Base-by-base conservation (phyloP, 37 sponge, comb jelly and placozoan species). In the Agelas oroides region DNA sequence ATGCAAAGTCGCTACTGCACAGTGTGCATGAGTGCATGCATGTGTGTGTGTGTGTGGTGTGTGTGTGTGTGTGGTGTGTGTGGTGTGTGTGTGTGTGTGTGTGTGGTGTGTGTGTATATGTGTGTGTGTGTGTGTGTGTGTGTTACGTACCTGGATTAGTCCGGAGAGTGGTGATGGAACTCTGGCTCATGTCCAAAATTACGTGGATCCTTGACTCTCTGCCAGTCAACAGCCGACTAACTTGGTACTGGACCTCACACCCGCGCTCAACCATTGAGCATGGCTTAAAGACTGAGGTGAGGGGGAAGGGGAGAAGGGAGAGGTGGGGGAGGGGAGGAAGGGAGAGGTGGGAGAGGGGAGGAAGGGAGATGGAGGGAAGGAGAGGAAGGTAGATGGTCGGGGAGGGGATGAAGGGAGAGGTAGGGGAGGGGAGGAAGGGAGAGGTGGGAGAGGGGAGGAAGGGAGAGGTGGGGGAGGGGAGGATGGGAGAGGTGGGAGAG, bases 171-270 rank as follows among this genome's bases (percentile, higher is more conserved):
- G 1, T 20, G 0, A 71, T 38, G 38, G 62, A 35, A 21, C 40
- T n/a, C 80, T 86, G 87, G 35, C 28, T 60, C 18, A 19, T 21
- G 80, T 86, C 73, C 37, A 86, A 24, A 37, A 77, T 53, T 0
- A 79, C 87, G 20, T 40, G 28, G 36, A 86, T 35, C 24, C 15
- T 3, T 0, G 21, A n/a, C 80, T 79, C 87, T 28, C 5, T 25
- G 0, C 87, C 87, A 0, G 36, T 38, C 8, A 84, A 1, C 16
- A 20, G 19, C 2, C 35, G 28, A 40, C 40, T 27, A 35, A 84
- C 24, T 30, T 0, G 35, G 57, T 84, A 84, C 32, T 75, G 84
- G 2, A 84, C 84, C 52, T 84, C 84, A 62, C 84, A 84, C 53
- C 71, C 54, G 6, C 37, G 55, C 36, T 65, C 74, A 0, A 53